Evolutionary conservation across 2,888 invertebrate species (phyloP).

Genomic region (Acleris holmiana): DNA sequence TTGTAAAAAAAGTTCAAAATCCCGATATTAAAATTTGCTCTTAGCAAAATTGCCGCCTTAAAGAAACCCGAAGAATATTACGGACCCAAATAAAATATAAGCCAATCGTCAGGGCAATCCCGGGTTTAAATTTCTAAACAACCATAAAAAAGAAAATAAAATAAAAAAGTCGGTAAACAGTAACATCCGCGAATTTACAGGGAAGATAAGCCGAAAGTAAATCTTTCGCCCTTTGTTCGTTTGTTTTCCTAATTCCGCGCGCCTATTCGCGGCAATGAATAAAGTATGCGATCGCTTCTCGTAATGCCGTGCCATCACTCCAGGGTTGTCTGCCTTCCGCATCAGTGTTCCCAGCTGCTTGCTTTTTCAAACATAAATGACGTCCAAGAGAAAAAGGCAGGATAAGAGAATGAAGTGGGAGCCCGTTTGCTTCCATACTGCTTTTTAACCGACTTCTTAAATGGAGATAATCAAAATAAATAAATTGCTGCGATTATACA

Average conservation of each 20-base stretch:
- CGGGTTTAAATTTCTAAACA: constrained; percentile 34
- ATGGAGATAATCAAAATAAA: no score
- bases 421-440: no score
- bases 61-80: constrained; percentile 2
- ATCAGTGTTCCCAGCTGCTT: constrained; percentile 24
- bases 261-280: constrained; percentile 36
- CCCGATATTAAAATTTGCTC: no score
- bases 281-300: constrained; percentile 35
- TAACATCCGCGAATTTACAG: constrained; percentile 32
- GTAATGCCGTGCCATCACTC: constrained; percentile 30
- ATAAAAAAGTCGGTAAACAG: constrained; percentile 34
- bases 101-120: constrained; percentile 32
- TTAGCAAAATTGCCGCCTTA: neutral
- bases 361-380: neutral
- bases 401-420: no score
- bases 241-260: constrained; percentile 37
- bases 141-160: constrained; percentile 34
- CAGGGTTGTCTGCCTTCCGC: constrained; percentile 23
- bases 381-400: no score
- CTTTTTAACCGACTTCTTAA: no score
- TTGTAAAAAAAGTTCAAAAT: no score
- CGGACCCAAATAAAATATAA: constrained; percentile 25
- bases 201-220: constrained; percentile 36
- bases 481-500: no score
- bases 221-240: constrained; percentile 37